A percentile compares a stretch with the other conserved stretches of the same genome.
phyloP scores from a whole-genome alignment of 2,888 invertebrate species.

The Eupithecia exiguata region DNA sequence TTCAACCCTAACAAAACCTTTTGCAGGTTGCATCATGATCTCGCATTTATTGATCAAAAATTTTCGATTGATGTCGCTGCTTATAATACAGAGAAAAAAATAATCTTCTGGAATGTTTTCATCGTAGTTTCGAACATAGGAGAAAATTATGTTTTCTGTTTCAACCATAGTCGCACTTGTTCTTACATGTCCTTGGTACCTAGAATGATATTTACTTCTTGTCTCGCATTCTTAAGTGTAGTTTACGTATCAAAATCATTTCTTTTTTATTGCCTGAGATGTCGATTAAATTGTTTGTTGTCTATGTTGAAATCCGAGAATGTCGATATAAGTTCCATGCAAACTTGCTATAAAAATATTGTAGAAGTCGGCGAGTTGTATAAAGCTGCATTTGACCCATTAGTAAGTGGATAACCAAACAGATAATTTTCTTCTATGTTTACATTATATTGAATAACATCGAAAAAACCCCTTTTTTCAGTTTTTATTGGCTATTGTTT shows the following conservation, averaged over 20 bases:
- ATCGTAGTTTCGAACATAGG: background rate
- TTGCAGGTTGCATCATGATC: background rate
- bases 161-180: background rate
- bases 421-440: background rate
- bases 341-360: background rate
- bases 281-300: background rate
- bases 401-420: conserved; percentile 1
- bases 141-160: background rate
- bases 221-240: background rate
- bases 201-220: background rate
- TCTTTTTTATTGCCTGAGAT: background rate
- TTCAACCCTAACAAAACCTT: background rate
- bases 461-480: background rate
- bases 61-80: background rate
- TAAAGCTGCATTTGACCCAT: conserved; percentile 3
- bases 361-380: background rate
- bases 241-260: background rate
- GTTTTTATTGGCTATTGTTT: background rate
- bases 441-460: background rate
- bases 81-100: background rate
- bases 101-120: background rate
- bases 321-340: background rate
- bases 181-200: background rate
- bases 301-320: conserved; percentile 1
- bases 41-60: background rate